Percentiles rank a stretch among this genome's conserved stretches.
These are phyloP conservation scores for Xiphophorus hellerii DNA, from an alignment of 2,113 vertebrate species.

Conservation along the genomic window DNA sequence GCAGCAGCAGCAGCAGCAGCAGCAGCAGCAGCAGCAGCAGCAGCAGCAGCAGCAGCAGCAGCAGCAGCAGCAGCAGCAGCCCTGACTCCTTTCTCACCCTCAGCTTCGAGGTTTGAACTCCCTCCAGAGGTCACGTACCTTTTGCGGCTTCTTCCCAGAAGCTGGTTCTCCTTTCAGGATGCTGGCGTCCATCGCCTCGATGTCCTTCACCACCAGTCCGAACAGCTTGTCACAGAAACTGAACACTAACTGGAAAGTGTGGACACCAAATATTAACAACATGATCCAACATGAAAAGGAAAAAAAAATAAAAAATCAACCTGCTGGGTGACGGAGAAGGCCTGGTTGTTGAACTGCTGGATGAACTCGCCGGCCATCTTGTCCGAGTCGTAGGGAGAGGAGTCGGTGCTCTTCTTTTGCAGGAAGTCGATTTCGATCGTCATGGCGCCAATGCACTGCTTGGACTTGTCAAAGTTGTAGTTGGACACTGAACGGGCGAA, in stretches of 20 bases:
- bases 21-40: background rate
- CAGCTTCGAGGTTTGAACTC: background rate
- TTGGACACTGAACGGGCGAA: conserved; percentile 80
- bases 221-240: conserved; percentile 97
- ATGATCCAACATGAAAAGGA: background rate
- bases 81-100: background rate
- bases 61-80: background rate
- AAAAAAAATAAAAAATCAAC: conserved; percentile 60
- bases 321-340: conserved; percentile 94
- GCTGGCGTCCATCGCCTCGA: conserved; percentile 97
- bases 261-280: background rate
- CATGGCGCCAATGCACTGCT: conserved; percentile 94
- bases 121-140: conserved; percentile 77
- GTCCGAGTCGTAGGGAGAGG: conserved; percentile 94
- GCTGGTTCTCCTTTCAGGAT: conserved; percentile 91
- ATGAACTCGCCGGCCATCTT: conserved; percentile 98
- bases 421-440: conserved; percentile 98
- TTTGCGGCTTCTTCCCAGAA: conserved; percentile 89
- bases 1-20: background rate
- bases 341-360: conserved; percentile 97
- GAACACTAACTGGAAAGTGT: conserved; percentile 88
- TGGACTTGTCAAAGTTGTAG: conserved; percentile 96
- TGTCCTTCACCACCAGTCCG: conserved; percentile 91
- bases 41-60: background rate
- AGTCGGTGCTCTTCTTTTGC: conserved; percentile 96